Percentiles rank a stretch among this genome's conserved stretches.
Conservation (phyloP, 1,140 invertebrate species). For the Bombus difficillimus region DNA sequence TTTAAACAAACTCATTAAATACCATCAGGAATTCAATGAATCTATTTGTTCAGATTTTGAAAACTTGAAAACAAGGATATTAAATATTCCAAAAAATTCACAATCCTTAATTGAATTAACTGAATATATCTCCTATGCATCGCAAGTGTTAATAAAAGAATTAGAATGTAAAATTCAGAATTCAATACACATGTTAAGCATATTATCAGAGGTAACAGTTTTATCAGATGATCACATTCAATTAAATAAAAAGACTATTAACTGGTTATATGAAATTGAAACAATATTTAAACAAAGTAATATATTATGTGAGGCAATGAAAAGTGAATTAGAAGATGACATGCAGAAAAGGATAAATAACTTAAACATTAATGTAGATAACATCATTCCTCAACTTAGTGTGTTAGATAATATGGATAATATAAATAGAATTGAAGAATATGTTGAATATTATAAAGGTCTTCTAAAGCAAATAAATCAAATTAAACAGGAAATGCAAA, state of each 20-base stretch:
- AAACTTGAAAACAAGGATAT: slow-evolving; percentile 67
- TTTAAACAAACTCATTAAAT: slow-evolving; percentile 65
- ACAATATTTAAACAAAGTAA: slow-evolving; percentile 82
- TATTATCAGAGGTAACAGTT: slow-evolving; percentile 79
- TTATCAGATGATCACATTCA: slow-evolving; percentile 80
- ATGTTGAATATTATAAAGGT: slow-evolving; percentile 82
- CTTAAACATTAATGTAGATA: slow-evolving; percentile 84
- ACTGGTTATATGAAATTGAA: slow-evolving; percentile 82
- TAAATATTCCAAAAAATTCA: slow-evolving; percentile 81
- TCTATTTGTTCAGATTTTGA: slow-evolving; percentile 76
- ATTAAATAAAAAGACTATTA: slow-evolving; percentile 79
- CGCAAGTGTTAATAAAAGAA: slow-evolving; percentile 75
- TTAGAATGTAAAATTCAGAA: slow-evolving; percentile 75
- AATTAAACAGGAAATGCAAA: slow-evolving; percentile 83
- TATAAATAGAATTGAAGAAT: slow-evolving; percentile 74
- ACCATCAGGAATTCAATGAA: slow-evolving; percentile 73
- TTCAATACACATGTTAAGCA: slow-evolving; percentile 76
- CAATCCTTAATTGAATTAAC: slow-evolving; percentile 81
- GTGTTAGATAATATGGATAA: slow-evolving; percentile 82
- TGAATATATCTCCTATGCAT: slow-evolving; percentile 80
- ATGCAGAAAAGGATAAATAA: slow-evolving; percentile 83
- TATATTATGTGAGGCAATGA: slow-evolving; percentile 85
- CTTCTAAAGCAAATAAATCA: slow-evolving; percentile 84
- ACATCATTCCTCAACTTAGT: slow-evolving; percentile 82
- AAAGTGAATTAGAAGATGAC: slow-evolving; percentile 85